Evolutionary conservation across 2,797 vertebrate species (phyloP).

Genomic region (Scarus forsteni): DNA sequence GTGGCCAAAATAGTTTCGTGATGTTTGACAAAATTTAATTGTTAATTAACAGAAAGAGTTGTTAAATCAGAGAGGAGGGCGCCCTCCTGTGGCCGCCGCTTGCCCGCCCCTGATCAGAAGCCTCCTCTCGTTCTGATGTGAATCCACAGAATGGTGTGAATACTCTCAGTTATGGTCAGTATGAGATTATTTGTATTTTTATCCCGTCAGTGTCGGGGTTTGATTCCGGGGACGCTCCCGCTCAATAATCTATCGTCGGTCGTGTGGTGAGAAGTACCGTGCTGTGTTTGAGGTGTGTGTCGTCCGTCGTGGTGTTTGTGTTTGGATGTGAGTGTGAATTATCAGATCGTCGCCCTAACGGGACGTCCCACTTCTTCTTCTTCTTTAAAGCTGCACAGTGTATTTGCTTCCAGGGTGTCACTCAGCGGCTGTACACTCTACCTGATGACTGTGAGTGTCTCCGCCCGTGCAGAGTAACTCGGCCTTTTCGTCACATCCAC

Average conservation of each 20-base stretch:
- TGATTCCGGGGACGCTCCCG: conserved; percentile 53
- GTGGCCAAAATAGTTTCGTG: no score
- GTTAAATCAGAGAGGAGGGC: no score
- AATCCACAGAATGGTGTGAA: no score
- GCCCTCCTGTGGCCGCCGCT: no score
- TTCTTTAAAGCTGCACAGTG: conserved; percentile 12
- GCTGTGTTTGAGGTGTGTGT: conserved; percentile 75
- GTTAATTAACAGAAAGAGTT: no score
- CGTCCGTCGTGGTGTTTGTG: conserved; percentile 65
- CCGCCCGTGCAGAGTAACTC: no score
- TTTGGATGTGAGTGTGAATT: conserved; percentile 59
- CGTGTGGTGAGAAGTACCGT: conserved; percentile 77
- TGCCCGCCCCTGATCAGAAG: no score
- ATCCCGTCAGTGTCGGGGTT: conserved; percentile 52
- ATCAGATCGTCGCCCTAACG: conserved; percentile 29
- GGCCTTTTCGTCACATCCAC: not conserved
- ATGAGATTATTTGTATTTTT: conserved; percentile 44
- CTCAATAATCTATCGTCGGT: conserved; percentile 70
- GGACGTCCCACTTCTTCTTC: not conserved
- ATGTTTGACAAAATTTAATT: no score
- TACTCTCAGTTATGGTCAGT: conserved; percentile 15
- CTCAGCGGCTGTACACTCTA: conserved; percentile 36
- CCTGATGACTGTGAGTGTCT: not conserved
- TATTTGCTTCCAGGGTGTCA: conserved; percentile 31
- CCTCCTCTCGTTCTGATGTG: no score